Evolutionary conservation across 1,140 invertebrate genomes (phyloP).

Genomic region (Gyrodactylus salaris): DNA sequence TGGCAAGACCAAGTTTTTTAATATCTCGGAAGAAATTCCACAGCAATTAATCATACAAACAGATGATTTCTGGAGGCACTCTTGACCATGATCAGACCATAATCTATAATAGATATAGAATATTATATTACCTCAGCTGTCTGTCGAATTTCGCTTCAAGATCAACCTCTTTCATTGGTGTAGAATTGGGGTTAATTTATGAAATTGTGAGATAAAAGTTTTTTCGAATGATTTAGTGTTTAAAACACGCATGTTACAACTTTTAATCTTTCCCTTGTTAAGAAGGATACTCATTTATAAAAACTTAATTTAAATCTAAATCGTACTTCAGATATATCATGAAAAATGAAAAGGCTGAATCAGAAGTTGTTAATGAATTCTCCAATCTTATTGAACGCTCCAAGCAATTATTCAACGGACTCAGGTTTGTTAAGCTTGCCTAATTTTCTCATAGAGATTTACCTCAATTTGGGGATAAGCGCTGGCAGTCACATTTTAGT

Average conservation of each 20-base stretch:
- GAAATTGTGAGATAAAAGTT: neutral
- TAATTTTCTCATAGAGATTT: slow-evolving; percentile 34
- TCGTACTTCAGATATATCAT: neutral
- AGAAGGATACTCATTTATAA: neutral
- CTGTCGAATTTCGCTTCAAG: neutral
- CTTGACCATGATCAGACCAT: slow-evolving; percentile 88
- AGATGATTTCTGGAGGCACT: slow-evolving; percentile 43
- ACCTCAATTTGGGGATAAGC: slow-evolving; percentile 77
- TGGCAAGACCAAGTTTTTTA: slow-evolving; percentile 67
- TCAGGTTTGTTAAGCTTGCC: slow-evolving; percentile 29
- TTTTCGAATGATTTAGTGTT: neutral
- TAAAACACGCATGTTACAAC: too few species aligned
- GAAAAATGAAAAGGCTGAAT: slow-evolving; percentile 28
- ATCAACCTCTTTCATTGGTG: neutral
- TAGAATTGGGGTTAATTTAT: neutral
- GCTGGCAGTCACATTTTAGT: slow-evolving; percentile 87
- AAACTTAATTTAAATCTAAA: neutral
- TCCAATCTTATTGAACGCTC: slow-evolving; percentile 80
- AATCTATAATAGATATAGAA: slow-evolving; percentile 26
- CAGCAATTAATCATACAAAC: slow-evolving; percentile 75
- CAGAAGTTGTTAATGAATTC: slow-evolving; percentile 68
- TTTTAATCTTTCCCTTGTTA: neutral
- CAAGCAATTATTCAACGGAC: slow-evolving; percentile 75
- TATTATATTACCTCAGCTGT: neutral
- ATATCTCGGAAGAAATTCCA: slow-evolving; percentile 59